Percentiles rank a stretch among this genome's conserved stretches.
Conservation (phyloP, 1,140 invertebrate species). For the Phymorhynchus buccinoides region DNA sequence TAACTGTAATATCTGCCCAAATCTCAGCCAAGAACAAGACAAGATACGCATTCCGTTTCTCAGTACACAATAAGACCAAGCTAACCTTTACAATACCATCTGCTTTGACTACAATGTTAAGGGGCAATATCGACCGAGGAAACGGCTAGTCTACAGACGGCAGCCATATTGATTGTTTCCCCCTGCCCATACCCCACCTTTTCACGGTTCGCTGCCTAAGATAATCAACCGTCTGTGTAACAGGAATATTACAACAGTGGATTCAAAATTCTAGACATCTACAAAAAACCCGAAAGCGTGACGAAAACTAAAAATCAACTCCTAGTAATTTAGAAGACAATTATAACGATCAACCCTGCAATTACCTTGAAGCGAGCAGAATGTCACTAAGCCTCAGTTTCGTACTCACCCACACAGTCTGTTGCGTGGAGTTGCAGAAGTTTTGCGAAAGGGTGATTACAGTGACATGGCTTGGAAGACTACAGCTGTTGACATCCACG, state of each 20-base stretch:
- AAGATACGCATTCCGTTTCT: background rate
- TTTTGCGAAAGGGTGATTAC: background rate
- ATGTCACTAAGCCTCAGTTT: background rate
- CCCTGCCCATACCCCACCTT: background rate
- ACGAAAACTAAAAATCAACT: background rate
- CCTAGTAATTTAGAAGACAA: background rate
- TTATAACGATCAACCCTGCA: slow-evolving; percentile 2
- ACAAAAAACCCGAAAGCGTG: background rate
- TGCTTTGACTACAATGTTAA: background rate
- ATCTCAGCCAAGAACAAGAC: background rate
- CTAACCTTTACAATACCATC: background rate
- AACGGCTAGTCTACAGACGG: background rate
- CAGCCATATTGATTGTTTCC: slow-evolving; percentile 11
- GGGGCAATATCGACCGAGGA: background rate
- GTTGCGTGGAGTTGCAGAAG: background rate
- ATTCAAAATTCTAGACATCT: background rate
- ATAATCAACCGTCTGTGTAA: background rate
- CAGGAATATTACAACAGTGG: background rate
- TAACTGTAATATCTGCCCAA: background rate
- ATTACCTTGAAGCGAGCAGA: background rate
- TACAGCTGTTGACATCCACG: background rate
- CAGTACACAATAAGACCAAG: background rate
- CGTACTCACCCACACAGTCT: slow-evolving; percentile 4
- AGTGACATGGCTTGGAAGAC: too few species aligned
- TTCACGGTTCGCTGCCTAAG: background rate